phyloP scores from a whole-genome alignment of 2,797 vertebrate species.

The Acanthis flammea region DNA sequence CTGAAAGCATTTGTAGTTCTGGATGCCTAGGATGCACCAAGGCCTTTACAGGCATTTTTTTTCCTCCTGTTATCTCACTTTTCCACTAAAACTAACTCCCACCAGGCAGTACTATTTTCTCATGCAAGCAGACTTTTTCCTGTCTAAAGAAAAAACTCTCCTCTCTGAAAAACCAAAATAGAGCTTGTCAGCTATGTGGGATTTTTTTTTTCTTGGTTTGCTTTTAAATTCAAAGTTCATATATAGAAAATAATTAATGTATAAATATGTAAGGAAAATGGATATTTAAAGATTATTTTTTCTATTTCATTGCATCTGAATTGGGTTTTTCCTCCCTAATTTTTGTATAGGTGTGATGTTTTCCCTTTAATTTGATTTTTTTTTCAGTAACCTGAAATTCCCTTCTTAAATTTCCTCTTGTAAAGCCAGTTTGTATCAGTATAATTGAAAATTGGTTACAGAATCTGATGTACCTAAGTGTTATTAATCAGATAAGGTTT shows the following conservation, averaged over 20 bases:
- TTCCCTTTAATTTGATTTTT: background rate
- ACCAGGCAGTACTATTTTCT: slow-evolving; percentile 30
- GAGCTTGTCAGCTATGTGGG: background rate
- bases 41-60: slow-evolving; percentile 1
- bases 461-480: background rate
- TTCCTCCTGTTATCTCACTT: slow-evolving; percentile 48
- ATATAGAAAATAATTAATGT: background rate
- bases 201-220: fast-evolving
- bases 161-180: background rate
- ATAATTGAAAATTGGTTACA: background rate
- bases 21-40: background rate
- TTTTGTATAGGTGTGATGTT: background rate
- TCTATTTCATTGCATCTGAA: background rate
- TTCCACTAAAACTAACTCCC: slow-evolving; percentile 32
- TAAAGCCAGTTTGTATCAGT: background rate
- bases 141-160: background rate
- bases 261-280: background rate
- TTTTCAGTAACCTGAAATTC: background rate
- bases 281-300: background rate
- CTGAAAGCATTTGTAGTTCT: slow-evolving; percentile 29
- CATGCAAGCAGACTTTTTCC: slow-evolving; percentile 26
- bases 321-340: background rate
- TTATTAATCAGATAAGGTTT: background rate
- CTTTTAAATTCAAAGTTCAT: background rate
- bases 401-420: background rate